Evolutionary conservation across 2,797 vertebrate species (phyloP).

Genomic region (Sebastes diaconus): DNA sequence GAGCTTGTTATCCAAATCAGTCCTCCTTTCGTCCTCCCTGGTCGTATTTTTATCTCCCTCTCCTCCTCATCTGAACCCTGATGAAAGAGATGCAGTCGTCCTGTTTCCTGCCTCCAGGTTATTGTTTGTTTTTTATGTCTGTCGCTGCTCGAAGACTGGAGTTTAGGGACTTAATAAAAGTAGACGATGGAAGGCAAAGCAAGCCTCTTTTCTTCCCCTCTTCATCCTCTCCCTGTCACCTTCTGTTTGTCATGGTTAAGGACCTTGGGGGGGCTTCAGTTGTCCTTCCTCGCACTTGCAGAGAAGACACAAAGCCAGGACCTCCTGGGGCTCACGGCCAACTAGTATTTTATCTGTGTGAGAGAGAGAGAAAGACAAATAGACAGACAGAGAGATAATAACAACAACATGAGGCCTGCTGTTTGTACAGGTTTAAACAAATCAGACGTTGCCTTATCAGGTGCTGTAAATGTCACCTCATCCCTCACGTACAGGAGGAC

Average conservation of each 20-base stretch:
- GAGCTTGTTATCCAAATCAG: slow-evolving; percentile 37
- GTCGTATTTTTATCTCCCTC: not conserved
- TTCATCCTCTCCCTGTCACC: not conserved
- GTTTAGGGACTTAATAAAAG: not conserved
- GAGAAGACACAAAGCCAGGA: not conserved
- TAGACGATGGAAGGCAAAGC: not conserved
- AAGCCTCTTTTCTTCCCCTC: not conserved
- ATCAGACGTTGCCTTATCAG: not conserved
- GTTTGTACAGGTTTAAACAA: not conserved
- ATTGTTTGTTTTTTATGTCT: not conserved
- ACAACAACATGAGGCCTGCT: not conserved
- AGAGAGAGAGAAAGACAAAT: not conserved
- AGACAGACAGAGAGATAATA: not conserved
- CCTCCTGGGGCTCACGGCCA: not conserved
- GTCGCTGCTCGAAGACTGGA: not conserved
- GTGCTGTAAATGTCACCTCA: not conserved
- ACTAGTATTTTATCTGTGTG: not conserved
- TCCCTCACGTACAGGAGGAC: not conserved
- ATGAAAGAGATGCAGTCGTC: not conserved
- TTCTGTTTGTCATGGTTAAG: slow-evolving; percentile 2
- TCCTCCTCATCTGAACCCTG: not conserved
- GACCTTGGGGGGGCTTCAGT: not conserved
- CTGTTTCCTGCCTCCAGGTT: not conserved
- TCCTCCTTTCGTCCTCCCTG: not conserved
- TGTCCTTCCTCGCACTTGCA: not conserved